A percentile compares a stretch with the other conserved stretches of the same genome.
These are phyloP conservation scores for Gnathonemus echidnorhynchus DNA, from an alignment of 2,113 vertebrate species.

Conservation along the genomic window DNA sequence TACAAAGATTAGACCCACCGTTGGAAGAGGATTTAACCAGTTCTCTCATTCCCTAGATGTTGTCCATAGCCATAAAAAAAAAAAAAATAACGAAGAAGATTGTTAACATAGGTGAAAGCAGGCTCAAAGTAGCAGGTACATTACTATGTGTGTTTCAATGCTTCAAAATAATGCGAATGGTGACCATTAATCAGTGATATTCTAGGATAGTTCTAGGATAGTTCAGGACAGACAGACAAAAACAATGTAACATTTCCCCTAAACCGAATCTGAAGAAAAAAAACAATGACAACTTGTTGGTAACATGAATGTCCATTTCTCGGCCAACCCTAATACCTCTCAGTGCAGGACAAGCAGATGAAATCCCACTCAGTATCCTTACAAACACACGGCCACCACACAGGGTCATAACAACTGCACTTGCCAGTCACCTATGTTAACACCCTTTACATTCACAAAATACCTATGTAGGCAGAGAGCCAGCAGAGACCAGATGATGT, in stretches of 20 bases:
- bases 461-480: not conserved
- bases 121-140: not conserved
- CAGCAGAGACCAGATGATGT: not conserved
- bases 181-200: not conserved
- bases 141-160: not conserved
- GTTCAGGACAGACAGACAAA: not conserved
- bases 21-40: constrained; percentile 38
- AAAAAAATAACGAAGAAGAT: not conserved
- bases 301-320: not conserved
- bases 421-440: not conserved
- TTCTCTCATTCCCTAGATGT: not conserved
- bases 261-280: not conserved
- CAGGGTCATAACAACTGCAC: not conserved
- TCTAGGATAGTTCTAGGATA: not conserved
- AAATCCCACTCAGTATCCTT: not conserved
- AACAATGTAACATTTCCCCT: not conserved
- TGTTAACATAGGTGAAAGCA: not conserved
- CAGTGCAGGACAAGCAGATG: not conserved
- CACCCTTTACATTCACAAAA: not conserved
- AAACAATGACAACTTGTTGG: not conserved
- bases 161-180: not conserved
- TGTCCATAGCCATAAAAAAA: not conserved
- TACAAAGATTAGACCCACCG: constrained; percentile 39
- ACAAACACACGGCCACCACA: not conserved
- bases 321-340: not conserved